Evolutionary conservation across 1,140 invertebrate species (phyloP).

Genomic region (Pseudobourletiella spinata): DNA sequence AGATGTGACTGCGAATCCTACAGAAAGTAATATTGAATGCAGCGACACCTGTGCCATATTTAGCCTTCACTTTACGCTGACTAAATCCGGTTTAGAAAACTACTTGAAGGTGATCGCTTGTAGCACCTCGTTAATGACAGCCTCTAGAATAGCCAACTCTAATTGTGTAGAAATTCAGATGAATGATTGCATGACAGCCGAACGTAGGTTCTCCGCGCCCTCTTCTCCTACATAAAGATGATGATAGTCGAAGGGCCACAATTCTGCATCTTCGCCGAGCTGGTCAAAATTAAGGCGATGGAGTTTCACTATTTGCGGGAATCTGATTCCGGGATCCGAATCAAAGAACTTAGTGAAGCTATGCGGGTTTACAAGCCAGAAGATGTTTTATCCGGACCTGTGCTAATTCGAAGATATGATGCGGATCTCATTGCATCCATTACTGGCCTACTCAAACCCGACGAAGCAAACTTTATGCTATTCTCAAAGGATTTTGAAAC

Average conservation of each 20-base stretch:
- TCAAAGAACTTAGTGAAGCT: slow-evolving; percentile 6
- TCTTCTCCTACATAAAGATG: not conserved
- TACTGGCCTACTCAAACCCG: not conserved
- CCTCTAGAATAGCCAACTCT: too few species aligned
- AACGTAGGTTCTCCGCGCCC: not conserved
- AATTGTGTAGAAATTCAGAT: too few species aligned
- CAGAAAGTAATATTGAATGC: not conserved
- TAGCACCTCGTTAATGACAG: too few species aligned
- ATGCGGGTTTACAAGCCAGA: slow-evolving; percentile 2
- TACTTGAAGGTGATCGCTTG: not conserved
- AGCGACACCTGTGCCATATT: not conserved
- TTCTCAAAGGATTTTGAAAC: not conserved
- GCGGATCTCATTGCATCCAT: not conserved
- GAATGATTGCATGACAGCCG: too few species aligned
- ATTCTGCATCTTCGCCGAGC: not conserved
- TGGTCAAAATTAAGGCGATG: not conserved
- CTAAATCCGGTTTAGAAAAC: not conserved
- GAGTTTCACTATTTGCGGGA: slow-evolving; percentile 4
- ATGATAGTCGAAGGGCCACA: not conserved
- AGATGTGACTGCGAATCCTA: not conserved
- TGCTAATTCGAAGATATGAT: not conserved
- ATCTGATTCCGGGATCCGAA: not conserved
- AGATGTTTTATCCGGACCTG: not conserved
- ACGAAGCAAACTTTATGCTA: not conserved
- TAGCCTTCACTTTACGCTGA: not conserved